These are phyloP conservation scores for Hartigia nigra DNA, from an alignment of 2,888 invertebrate genomes.

Conservation along the genomic window DNA sequence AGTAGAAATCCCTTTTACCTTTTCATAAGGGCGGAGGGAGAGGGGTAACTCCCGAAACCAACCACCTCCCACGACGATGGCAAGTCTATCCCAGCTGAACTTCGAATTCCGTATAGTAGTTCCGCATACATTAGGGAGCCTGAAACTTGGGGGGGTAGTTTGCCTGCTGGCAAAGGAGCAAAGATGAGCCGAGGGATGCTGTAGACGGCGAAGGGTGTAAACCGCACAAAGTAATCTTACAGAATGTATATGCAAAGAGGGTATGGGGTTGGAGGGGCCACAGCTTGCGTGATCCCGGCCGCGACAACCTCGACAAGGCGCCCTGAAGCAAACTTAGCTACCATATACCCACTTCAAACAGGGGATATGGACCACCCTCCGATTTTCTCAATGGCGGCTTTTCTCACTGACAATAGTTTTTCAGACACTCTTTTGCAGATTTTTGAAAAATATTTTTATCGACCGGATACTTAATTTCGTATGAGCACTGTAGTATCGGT, in stretches of 20 bases:
- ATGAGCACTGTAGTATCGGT: neutral
- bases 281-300: conserved; percentile 62
- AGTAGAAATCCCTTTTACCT: neutral
- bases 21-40: too few species aligned
- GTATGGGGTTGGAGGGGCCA: conserved; percentile 40
- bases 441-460: too few species aligned
- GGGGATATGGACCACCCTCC: conserved; percentile 7
- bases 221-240: conserved; percentile 67
- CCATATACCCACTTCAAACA: conserved; percentile 25
- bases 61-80: conserved; percentile 1
- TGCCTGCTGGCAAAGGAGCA: conserved; percentile 51
- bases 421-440: too few species aligned
- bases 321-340: conserved; percentile 53
- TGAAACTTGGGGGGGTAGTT: conserved; percentile 61
- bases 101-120: conserved; percentile 59
- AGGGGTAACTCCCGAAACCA: conserved; percentile 20
- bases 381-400: neutral
- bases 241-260: conserved; percentile 67
- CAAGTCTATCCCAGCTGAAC: conserved; percentile 49
- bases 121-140: conserved; percentile 64
- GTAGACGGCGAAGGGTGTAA: conserved; percentile 55
- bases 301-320: conserved; percentile 61
- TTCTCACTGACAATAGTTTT: neutral
- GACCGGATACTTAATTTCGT: neutral
- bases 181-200: conserved; percentile 32